Base-by-base conservation (phyloP, 2,797 vertebrate genomes). In the Myoxocephalus aenaeus region DNA sequence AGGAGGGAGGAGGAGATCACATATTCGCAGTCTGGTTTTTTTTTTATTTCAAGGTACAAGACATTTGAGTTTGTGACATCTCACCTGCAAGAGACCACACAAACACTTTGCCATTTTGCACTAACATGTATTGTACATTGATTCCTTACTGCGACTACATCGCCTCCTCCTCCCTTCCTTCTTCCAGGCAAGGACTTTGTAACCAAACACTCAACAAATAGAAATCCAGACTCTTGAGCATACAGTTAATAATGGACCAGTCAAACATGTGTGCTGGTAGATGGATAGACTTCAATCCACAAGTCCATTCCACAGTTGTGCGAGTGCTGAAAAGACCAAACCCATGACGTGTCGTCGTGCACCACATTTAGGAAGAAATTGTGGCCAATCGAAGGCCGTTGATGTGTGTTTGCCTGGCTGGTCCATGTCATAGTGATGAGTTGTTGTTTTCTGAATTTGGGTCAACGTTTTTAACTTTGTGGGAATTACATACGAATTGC, bases 31-130 rank as follows among this genome's bases (percentile, higher is more conserved):
- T 70, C 9, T 0, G 29, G 59, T 4, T 77, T 44, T 12, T 12
- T 66, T 12, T 66, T 80, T 84, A 62, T 75, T 82, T 84, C 63
- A 80, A 79, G 62, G 81, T 82, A 77, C 84, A 86, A 81, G 40
- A 82, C 80, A 71, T 87, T 81, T 68, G 50, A 84, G 74, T 84
- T 80, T 71, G 77, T 80, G 81, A 36, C 56, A 14, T 70, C 70
- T 86, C 57, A 64, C 76, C 80, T 75, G 73, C 72, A 74, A 81
- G 80, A 79, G 69, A 25, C 76, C 46, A 57, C 78, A 67, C 81
- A 75, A 48, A 81, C 25, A 70, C 38, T n/a, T 15, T 10, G 84
- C 81, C 78, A 18, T 62, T 72, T 89, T 83, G 88, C 86, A 86
- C 81, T 80, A 70, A 70, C 38, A 34, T 71, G 73, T 70, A 22